Evolutionary conservation across 2,888 invertebrate genomes (phyloP).

Genomic region (Lasioglossum malachurum): DNA sequence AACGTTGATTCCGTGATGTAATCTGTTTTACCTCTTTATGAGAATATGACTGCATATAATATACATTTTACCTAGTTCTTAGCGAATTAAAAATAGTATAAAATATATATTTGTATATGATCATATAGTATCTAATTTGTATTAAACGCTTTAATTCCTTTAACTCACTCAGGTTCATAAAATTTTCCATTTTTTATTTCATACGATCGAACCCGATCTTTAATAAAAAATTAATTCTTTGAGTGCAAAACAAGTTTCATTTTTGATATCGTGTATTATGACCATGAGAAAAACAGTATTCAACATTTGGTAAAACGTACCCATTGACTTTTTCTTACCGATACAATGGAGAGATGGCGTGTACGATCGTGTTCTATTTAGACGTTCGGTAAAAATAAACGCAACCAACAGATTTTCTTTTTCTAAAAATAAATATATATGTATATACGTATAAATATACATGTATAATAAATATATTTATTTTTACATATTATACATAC

Average conservation of each 20-base stretch:
- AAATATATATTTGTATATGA: conserved; percentile 62
- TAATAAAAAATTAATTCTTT: conserved; percentile 32
- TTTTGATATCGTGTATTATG: conserved; percentile 20
- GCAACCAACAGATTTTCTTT: conserved; percentile 35
- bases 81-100: conserved; percentile 60
- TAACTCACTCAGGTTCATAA: conserved; percentile 32
- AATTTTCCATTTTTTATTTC: conserved; percentile 29
- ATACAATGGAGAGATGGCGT: conserved; percentile 33
- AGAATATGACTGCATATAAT: conserved; percentile 47
- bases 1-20: conserved; percentile 31
- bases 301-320: conserved; percentile 37
- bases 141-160: conserved; percentile 39
- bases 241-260: conserved; percentile 20
- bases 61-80: conserved; percentile 45
- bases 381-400: conserved; percentile 41
- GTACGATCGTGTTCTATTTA: conserved; percentile 1
- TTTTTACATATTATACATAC: conserved; percentile 8
- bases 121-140: conserved; percentile 44
- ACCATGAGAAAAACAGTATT: conserved; percentile 26
- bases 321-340: conserved; percentile 33
- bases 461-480: conserved; percentile 14
- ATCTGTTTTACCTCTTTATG: conserved; percentile 53
- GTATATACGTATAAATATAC: conserved; percentile 34
- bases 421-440: conserved; percentile 53
- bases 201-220: conserved; percentile 19